phyloP scores from a whole-genome alignment of 2,113 vertebrate species.

The Cinclus mexicanus region DNA sequence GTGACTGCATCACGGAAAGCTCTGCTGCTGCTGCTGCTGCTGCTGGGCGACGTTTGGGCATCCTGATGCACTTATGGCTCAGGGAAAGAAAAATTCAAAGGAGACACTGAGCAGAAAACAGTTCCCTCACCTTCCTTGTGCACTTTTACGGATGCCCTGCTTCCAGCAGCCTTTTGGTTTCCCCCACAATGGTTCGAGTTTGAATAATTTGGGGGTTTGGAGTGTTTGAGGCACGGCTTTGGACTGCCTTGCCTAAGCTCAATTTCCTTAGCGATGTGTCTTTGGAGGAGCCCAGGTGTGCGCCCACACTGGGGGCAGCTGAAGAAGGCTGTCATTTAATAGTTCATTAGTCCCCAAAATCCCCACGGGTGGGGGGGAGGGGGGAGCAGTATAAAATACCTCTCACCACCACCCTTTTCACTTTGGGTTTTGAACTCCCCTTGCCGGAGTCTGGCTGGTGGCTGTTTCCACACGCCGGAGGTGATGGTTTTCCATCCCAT shows the following conservation, averaged over 20 bases:
- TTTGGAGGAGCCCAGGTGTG: neutral
- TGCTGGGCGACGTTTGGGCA: neutral
- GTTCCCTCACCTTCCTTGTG: neutral
- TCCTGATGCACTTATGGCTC: neutral
- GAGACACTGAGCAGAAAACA: neutral
- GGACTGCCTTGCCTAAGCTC: neutral
- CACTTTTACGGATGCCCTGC: neutral
- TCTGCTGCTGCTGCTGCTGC: neutral
- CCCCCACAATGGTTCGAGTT: neutral
- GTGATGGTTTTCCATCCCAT: neutral
- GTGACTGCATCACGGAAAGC: neutral
- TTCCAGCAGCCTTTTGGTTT: neutral
- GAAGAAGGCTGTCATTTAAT: neutral
- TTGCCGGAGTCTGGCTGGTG: neutral
- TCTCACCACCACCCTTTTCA: neutral
- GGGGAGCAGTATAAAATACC: accelerated
- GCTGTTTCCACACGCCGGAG: neutral
- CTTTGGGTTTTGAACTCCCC: neutral
- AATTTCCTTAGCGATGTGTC: neutral
- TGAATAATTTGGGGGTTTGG: neutral
- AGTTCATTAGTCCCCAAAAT: neutral
- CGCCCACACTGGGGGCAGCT: neutral
- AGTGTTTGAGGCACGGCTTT: neutral
- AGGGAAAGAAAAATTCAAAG: conserved; percentile 3
- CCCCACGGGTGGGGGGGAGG: neutral